Conservation (phyloP, 2,888 invertebrate species). For the Lasioglossum oenotherae region DNA sequence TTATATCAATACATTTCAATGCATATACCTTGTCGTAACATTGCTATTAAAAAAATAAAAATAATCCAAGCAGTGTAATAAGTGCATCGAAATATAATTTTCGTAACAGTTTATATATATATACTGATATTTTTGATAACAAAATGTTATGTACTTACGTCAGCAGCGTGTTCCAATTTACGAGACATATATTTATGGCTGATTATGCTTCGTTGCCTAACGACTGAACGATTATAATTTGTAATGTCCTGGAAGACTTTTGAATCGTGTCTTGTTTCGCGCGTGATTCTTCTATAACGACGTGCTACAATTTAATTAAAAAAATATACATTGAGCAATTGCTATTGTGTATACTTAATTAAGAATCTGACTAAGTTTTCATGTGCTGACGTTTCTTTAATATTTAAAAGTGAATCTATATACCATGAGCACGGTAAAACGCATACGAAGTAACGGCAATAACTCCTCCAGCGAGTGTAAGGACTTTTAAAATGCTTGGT, state of each 20-base stretch:
- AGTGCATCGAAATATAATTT: neutral
- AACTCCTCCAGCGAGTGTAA: slow-evolving; percentile 10
- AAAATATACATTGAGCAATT: neutral
- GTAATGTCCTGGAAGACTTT: slow-evolving; percentile 15
- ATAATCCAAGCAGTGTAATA: neutral
- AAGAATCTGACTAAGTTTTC: neutral
- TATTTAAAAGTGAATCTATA: neutral
- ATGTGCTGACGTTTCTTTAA: neutral
- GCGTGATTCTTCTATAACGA: neutral
- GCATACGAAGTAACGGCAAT: slow-evolving; percentile 22
- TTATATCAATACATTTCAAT: slow-evolving; percentile 56
- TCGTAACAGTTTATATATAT: neutral
- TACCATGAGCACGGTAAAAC: slow-evolving; percentile 28
- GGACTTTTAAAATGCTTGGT: slow-evolving; percentile 13
- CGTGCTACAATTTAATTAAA: slow-evolving; percentile 26
- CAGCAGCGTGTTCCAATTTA: slow-evolving; percentile 26
- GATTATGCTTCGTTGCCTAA: slow-evolving; percentile 37
- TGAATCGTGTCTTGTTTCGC: neutral
- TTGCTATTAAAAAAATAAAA: slow-evolving; percentile 35
- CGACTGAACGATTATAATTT: slow-evolving; percentile 14
- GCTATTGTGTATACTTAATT: neutral
- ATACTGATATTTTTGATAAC: neutral
- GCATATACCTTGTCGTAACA: slow-evolving; percentile 50
- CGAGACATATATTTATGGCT: slow-evolving; percentile 46
- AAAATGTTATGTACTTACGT: slow-evolving; percentile 34